A percentile compares a stretch with the other conserved stretches of the same genome.
Evolutionary conservation across 2,797 vertebrate species (phyloP).

Genomic region (Microcaecilia unicolor): DNA sequence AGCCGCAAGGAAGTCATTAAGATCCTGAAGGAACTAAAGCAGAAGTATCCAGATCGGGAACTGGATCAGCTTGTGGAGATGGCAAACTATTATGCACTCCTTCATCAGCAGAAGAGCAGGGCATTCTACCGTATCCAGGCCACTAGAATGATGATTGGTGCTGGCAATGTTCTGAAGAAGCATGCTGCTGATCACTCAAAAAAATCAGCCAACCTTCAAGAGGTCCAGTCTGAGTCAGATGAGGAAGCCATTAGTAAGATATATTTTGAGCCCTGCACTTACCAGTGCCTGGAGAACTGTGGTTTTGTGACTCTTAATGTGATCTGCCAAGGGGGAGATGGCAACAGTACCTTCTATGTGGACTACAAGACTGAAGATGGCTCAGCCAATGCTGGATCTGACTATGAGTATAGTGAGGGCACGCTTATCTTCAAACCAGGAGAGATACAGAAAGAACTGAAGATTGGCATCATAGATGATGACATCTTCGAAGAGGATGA

Average conservation of each 20-base stretch:
- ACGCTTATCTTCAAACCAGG: slow-evolving; percentile 90
- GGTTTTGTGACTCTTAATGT: slow-evolving; percentile 64
- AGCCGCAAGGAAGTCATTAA: slow-evolving; percentile 86
- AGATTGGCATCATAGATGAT: slow-evolving; percentile 86
- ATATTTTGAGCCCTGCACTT: slow-evolving; percentile 77
- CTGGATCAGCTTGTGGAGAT: slow-evolving; percentile 86
- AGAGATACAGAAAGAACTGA: slow-evolving; percentile 79
- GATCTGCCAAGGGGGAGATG: slow-evolving; percentile 65
- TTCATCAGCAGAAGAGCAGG: slow-evolving; percentile 90
- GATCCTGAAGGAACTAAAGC: slow-evolving; percentile 88
- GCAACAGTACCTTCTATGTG: slow-evolving; percentile 84
- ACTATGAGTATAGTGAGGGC: slow-evolving; percentile 80
- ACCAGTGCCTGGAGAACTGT: slow-evolving; percentile 94
- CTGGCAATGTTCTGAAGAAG: slow-evolving; percentile 84
- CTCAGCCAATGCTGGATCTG: slow-evolving; percentile 80
- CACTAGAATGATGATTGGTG: slow-evolving; percentile 88
- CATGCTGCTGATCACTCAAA: slow-evolving; percentile 71
- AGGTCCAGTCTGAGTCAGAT: slow-evolving; percentile 33
- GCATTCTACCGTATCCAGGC: slow-evolving; percentile 94
- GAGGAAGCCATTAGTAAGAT: slow-evolving; percentile 71
- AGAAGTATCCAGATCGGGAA: slow-evolving; percentile 89
- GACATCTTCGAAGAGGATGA: slow-evolving; percentile 93
- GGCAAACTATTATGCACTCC: slow-evolving; percentile 78
- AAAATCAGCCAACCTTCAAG: slow-evolving; percentile 20
- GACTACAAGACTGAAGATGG: slow-evolving; percentile 93